A percentile compares a stretch with the other conserved stretches of the same genome.
phyloP scores from a whole-genome alignment of 2,888 invertebrate species.

The Strigamia maritima region DNA sequence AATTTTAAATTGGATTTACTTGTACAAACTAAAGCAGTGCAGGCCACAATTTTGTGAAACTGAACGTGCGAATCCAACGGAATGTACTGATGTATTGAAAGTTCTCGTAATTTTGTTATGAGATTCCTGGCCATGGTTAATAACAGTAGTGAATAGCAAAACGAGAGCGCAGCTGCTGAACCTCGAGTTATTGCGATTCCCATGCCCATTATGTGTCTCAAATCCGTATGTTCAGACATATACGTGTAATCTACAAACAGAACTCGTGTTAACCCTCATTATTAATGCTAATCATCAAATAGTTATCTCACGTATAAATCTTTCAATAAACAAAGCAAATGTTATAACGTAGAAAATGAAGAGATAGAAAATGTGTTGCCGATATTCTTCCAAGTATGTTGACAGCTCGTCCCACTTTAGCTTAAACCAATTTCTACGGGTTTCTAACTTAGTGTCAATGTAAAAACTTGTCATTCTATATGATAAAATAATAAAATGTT shows the following conservation, averaged over 20 bases:
- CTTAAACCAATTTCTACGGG: conserved; percentile 64
- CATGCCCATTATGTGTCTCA: conserved; percentile 94
- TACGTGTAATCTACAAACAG: conserved; percentile 75
- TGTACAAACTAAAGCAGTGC: conserved; percentile 89
- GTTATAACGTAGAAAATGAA: conserved; percentile 94
- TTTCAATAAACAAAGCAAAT: conserved; percentile 85
- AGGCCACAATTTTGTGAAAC: conserved; percentile 94
- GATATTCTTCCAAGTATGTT: conserved; percentile 90
- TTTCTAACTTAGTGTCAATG: conserved; percentile 75
- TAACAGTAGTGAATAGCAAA: conserved; percentile 85
- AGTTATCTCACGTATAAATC: conserved; percentile 78
- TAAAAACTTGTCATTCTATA: conserved; percentile 89
- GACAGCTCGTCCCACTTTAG: conserved; percentile 81
- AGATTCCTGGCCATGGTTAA: conserved; percentile 91
- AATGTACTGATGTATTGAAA: conserved; percentile 88
- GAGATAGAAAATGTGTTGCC: conserved; percentile 92
- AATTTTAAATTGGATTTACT: conserved; percentile 45
- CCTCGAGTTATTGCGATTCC: conserved; percentile 93
- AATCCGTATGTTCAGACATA: conserved; percentile 91
- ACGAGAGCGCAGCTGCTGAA: conserved; percentile 88
- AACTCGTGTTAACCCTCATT: background rate
- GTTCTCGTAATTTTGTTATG: conserved; percentile 87
- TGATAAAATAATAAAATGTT: background rate
- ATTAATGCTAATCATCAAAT: background rate
- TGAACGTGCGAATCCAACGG: conserved; percentile 92